Evolutionary conservation across 2,888 invertebrate species (phyloP).

Genomic region (Xanthia togata): DNA sequence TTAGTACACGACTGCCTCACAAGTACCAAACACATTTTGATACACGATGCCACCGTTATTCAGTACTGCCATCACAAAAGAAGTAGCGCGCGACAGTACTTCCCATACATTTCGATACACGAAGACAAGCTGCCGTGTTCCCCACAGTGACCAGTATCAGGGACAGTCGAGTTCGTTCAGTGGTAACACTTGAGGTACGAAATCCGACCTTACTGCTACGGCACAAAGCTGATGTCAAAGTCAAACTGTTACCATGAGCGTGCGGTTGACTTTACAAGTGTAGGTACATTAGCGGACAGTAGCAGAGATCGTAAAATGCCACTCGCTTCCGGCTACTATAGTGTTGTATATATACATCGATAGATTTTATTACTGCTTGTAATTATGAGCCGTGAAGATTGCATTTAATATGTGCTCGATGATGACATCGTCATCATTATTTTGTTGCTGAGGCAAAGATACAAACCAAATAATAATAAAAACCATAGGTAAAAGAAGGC

Average conservation of each 20-base stretch:
- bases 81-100: conserved; percentile 40
- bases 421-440: too few relatives aligned
- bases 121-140: conserved; percentile 44
- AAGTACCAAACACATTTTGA: not conserved
- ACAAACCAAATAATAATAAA: too few relatives aligned
- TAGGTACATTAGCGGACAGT: conserved; percentile 74
- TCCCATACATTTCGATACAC: conserved; percentile 39
- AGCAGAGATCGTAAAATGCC: conserved; percentile 74
- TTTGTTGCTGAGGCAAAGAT: not conserved
- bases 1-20: conserved; percentile 7
- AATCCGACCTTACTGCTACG: not conserved
- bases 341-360: conserved; percentile 60
- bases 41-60: conserved; percentile 14
- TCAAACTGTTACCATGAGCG: not conserved
- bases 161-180: conserved; percentile 60
- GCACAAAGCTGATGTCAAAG: not conserved
- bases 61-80: conserved; percentile 37
- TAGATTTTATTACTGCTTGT: conserved; percentile 23
- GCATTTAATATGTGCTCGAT: not conserved
- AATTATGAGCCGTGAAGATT: not conserved
- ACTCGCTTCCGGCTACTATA: conserved; percentile 64
- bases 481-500: too few relatives aligned
- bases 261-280: not conserved
- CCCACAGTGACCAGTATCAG: conserved; percentile 47
- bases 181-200: not conserved